Conservation (phyloP, 2,888 invertebrate species). For the Ophonus ardosiacus region DNA sequence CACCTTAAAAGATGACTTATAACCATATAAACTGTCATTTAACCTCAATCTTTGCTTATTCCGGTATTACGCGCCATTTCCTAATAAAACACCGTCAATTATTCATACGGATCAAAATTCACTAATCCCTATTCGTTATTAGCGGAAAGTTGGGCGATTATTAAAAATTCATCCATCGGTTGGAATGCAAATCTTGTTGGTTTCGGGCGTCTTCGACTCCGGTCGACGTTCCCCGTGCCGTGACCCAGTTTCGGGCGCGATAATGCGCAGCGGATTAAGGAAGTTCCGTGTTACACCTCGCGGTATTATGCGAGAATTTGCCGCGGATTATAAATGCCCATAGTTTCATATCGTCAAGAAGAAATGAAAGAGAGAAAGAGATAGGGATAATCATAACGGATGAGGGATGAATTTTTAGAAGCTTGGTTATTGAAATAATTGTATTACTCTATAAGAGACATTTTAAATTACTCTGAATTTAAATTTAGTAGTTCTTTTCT, state of each 20-base stretch:
- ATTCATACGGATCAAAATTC: background rate
- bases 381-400: background rate
- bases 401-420: too few species aligned
- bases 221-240: background rate
- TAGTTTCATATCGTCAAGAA: background rate
- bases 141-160: conserved; percentile 11
- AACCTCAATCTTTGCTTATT: too few species aligned
- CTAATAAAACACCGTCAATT: background rate
- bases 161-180: conserved; percentile 33
- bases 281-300: conserved; percentile 56
- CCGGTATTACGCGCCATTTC: background rate
- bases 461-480: too few species aligned
- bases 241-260: conserved; percentile 57
- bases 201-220: background rate
- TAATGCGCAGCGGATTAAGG: conserved; percentile 47
- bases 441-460: too few species aligned
- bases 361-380: background rate
- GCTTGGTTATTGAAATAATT: too few species aligned
- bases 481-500: too few species aligned
- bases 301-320: conserved; percentile 55
- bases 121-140: background rate
- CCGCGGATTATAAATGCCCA: conserved; percentile 52
- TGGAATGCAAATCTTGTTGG: conserved; percentile 9
- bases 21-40: too few species aligned
- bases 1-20: too few species aligned